phyloP scores from a whole-genome alignment of 2,113 vertebrate species.

The Albula glossodonta region DNA sequence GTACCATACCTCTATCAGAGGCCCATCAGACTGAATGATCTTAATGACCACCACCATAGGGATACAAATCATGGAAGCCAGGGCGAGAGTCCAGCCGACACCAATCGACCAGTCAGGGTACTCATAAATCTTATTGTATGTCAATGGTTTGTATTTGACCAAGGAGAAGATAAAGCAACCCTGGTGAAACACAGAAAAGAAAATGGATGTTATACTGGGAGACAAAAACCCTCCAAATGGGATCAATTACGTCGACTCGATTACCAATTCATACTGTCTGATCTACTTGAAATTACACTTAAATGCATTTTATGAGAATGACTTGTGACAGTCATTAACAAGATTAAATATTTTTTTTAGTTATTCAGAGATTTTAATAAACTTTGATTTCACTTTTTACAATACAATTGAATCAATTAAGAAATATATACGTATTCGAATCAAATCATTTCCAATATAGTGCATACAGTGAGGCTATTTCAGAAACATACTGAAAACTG shows the following conservation, averaged over 20 bases:
- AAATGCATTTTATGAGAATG: neutral
- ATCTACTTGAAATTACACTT: neutral
- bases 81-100: slow-evolving; percentile 90
- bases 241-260: neutral
- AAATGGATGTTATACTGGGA: neutral
- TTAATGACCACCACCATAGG: slow-evolving; percentile 91
- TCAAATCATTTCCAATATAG: too few species aligned
- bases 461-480: too few species aligned
- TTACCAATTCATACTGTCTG: neutral
- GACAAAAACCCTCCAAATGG: neutral
- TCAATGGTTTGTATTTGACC: slow-evolving; percentile 93
- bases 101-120: slow-evolving; percentile 94
- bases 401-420: too few species aligned
- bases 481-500: too few species aligned
- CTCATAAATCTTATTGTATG: slow-evolving; percentile 94
- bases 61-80: slow-evolving; percentile 95
- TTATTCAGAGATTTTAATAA: too few species aligned
- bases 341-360: too few species aligned
- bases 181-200: slow-evolving; percentile 60
- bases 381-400: too few species aligned
- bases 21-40: slow-evolving; percentile 89
- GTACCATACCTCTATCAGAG: slow-evolving; percentile 86
- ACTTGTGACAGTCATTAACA: too few species aligned
- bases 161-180: slow-evolving; percentile 95
- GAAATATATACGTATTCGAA: too few species aligned